A percentile compares a stretch with the other conserved stretches of the same genome.
phyloP scores from a whole-genome alignment of 2,888 invertebrate genomes.

The Andricus curvator region DNA sequence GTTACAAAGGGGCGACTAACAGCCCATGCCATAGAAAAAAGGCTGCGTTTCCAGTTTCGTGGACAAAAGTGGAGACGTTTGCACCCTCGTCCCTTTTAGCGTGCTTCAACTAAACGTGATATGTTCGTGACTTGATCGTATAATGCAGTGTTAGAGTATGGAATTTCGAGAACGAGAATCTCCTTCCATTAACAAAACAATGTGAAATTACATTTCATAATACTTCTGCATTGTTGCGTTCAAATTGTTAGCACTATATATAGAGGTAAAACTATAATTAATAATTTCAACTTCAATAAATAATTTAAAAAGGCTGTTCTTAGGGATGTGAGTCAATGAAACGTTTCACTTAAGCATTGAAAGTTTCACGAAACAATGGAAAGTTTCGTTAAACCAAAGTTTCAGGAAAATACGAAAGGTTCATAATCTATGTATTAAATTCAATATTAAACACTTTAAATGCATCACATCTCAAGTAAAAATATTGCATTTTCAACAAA shows the following conservation, averaged over 20 bases:
- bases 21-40: not conserved
- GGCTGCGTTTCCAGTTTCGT: slow-evolving; percentile 8
- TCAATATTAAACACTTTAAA: too few relatives aligned
- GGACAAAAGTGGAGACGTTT: not conserved
- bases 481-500: too few relatives aligned
- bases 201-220: not conserved
- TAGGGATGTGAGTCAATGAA: too few relatives aligned
- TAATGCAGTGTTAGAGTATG: not conserved
- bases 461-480: too few relatives aligned
- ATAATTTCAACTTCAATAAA: not conserved
- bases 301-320: not conserved
- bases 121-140: not conserved
- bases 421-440: too few relatives aligned
- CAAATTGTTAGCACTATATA: not conserved
- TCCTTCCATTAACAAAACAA: not conserved
- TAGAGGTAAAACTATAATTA: not conserved
- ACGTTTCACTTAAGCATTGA: too few relatives aligned
- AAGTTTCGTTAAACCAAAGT: too few relatives aligned
- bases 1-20: not conserved
- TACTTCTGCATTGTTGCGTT: not conserved
- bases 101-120: not conserved
- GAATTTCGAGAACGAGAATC: not conserved
- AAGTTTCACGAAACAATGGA: too few relatives aligned
- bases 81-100: slow-evolving; percentile 16
- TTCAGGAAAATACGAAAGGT: too few relatives aligned